Evolutionary conservation across 2,113 vertebrate genomes (phyloP).

Genomic region (Cynocephalus volans): DNA sequence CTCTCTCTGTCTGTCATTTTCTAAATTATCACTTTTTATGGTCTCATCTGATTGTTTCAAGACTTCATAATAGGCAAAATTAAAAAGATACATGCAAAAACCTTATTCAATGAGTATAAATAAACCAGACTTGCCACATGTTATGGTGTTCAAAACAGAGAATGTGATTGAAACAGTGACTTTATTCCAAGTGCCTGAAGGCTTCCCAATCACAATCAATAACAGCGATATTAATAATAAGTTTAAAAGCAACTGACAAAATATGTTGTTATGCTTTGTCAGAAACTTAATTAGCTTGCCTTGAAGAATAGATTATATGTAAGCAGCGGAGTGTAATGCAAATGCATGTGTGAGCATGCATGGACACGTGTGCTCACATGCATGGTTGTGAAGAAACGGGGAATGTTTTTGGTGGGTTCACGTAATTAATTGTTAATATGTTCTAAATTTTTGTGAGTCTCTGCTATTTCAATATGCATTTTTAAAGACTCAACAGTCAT

Average conservation of each 20-base stretch:
- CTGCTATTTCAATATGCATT: neutral
- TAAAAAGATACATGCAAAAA: neutral
- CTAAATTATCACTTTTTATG: neutral
- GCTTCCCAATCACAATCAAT: neutral
- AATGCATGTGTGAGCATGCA: neutral
- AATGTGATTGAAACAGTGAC: neutral
- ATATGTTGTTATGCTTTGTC: neutral
- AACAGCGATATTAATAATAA: neutral
- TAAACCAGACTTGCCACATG: neutral
- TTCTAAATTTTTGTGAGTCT: neutral
- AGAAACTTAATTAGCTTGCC: neutral
- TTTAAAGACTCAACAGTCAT: neutral
- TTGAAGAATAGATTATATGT: neutral
- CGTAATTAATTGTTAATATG: neutral
- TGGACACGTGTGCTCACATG: neutral
- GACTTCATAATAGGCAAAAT: neutral
- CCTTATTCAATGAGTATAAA: neutral
- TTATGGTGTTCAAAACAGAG: neutral
- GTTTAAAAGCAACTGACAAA: conserved; percentile 3
- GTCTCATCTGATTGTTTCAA: neutral
- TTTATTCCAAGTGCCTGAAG: neutral
- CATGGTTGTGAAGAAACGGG: neutral
- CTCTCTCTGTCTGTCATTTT: neutral
- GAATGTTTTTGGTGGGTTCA: neutral
- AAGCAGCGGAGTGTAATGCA: neutral